Evolutionary conservation across 1,140 invertebrate genomes (phyloP), one percentile per base, ranked within the genome.

Genomic region (Caenorhabditis inopinata): DNA sequence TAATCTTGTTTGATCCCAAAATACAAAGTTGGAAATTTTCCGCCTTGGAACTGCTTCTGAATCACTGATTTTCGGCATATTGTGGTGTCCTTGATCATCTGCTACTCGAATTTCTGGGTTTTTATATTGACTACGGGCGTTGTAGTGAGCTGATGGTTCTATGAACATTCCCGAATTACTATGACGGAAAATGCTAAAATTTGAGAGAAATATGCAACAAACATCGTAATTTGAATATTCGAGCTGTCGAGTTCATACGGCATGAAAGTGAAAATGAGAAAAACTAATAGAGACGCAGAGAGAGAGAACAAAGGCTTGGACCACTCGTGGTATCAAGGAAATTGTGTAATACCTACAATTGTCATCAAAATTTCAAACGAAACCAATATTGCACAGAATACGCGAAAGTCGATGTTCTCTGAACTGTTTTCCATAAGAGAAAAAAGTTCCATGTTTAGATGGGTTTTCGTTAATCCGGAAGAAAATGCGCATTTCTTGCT

Each of bases 171-270:
- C 25, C 51, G 25, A 16, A 51, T 47, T 6, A 23, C 11, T 51
- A 2, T 23, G 5, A 21, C 48, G 11, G n/a, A 58, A 58, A 58
- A 32, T 14, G 38, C 5, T 42, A 14, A 42, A 7, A 42, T 42
- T 7, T 16, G 27, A n/a, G 32, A 7, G n/a, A 38, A 68, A 38
- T 38, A 18, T 68, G 32, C 58, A 68, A 68, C 58, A 68, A 68
- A 68, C 58, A 68, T 21, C 58, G 58, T 5, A 68, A 68, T 68
- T 68, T 68, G 58, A 68, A 68, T 68, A 68, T 68, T 68, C 38
- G 58, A 68, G 38, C 58, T 68, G 25, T 68, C 1, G n/a, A 68
- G 58, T 68, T 68, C 58, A 68, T 38, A 18, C 1, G 32, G 58
- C 3, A 42, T 11, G 9, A 7, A 38, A 23, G 25, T n/a, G 32